Evolutionary conservation across 2,113 vertebrate genomes (phyloP).

Genomic region (Actenoides lindsayi): DNA sequence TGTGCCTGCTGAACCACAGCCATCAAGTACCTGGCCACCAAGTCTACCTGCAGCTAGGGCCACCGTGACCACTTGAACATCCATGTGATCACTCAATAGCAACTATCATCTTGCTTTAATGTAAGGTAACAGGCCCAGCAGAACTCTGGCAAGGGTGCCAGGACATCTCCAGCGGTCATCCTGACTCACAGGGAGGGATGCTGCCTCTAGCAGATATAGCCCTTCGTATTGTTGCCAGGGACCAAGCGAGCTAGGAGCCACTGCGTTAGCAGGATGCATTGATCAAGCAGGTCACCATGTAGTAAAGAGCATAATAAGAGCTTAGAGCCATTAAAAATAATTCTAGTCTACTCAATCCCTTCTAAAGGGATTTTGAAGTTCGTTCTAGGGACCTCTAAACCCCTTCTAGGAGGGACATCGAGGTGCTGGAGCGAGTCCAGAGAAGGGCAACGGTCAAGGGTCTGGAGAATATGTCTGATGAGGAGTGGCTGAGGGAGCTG

Average conservation of each 20-base stretch:
- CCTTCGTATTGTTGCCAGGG: background rate
- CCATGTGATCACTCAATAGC: background rate
- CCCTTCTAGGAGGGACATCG: no score
- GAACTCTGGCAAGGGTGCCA: no score
- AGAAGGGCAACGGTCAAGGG: no score
- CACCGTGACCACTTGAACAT: background rate
- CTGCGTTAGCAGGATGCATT: background rate
- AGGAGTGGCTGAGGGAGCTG: no score
- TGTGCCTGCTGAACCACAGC: accelerated
- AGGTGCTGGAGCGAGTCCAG: no score
- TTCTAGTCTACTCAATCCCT: background rate
- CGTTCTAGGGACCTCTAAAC: no score
- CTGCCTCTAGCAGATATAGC: background rate
- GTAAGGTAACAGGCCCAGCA: accelerated
- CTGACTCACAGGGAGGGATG: background rate
- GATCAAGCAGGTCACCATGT: background rate
- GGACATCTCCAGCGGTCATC: background rate
- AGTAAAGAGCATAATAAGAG: background rate
- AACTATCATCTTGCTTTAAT: accelerated
- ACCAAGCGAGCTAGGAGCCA: background rate
- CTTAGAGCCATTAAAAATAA: background rate
- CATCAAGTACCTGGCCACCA: background rate
- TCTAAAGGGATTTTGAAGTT: background rate
- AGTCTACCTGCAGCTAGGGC: background rate
- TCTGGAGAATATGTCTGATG: no score